Evolutionary conservation across 2,113 vertebrate genomes (phyloP), one percentile per base, ranked within the genome.

Genomic region (Felis chaus): DNA sequence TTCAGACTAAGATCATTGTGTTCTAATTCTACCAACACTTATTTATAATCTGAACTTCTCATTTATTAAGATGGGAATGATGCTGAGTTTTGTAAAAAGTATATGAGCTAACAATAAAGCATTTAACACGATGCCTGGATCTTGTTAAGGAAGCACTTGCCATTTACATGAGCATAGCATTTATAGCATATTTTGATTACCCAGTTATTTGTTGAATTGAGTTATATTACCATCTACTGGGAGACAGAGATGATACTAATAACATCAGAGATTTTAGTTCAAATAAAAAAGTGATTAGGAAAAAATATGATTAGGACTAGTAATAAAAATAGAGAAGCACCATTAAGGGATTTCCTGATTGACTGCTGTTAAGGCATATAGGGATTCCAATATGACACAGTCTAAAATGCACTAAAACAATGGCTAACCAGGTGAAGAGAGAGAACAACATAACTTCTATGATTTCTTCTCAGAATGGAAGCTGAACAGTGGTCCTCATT

Each of bases 231-330:
- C 27, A 50, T 53, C 16, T 76, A 39, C 74, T 78, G n/a, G 53
- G 45, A 88, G 29, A n/a, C 16, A 96, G 6, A 71, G 69, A 90
- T 73, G n/a, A 80, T 68, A 95, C 10, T n/a, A 82, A 33, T 55
- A 61, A 57, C 61, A 94, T 63, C 41, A 94, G 31, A 94, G 3
- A 63, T 73, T 93, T 95, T 84, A 76, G 39, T 68, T 95, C 68
- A 55, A 86, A 94, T 93, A 86, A 74, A 85, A 94, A 93, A 92
- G 71, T 89, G 14, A 87, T 91, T 94, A 83, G 16, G 4, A 55
- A 45, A 45, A 45, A 45, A 45, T 45, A 45, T 89, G 14, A 87
- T 91, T 94, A 83, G 16, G 4, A 55, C 29, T 39, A 12, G 23
- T 16, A 66, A 87, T 93, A 69, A 92, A 90, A 66, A 6, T 57